phyloP scores from a whole-genome alignment of 2,113 vertebrate genomes.

The Piaya cayana region DNA sequence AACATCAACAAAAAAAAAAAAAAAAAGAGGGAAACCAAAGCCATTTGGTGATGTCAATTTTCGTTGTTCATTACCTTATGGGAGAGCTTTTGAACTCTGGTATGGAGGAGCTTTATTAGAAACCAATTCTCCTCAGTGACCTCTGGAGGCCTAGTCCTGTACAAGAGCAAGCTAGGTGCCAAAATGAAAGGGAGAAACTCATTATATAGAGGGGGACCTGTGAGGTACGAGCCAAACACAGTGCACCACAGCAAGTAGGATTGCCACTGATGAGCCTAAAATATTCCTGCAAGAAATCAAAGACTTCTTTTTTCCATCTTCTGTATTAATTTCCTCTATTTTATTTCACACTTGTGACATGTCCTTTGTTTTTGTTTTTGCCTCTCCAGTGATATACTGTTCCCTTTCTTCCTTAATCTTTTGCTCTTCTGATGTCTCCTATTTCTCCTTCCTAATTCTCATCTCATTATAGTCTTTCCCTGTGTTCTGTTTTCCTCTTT shows the following conservation, averaged over 20 bases:
- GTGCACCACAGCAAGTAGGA: not conserved
- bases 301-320: not conserved
- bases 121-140: constrained; percentile 40
- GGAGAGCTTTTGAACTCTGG: constrained; percentile 43
- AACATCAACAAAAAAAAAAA: not conserved
- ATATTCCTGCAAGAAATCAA: not conserved
- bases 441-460: constrained; percentile 5
- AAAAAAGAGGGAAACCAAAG: not conserved
- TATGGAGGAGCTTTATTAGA: constrained; percentile 44
- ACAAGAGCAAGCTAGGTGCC: constrained; percentile 31
- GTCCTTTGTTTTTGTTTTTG: not conserved
- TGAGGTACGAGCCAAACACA: constrained; percentile 1
- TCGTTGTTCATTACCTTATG: constrained; percentile 21
- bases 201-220: not conserved
- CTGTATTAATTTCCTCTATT: not conserved
- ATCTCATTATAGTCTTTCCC: not conserved
- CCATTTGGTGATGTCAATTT: not conserved
- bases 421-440: not conserved
- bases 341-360: not conserved
- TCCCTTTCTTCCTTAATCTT: constrained; percentile 2
- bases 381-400: not conserved
- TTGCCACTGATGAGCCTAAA: not conserved
- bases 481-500: not conserved
- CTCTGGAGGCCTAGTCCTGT: constrained; percentile 29
- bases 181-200: constrained; percentile 42